A percentile compares a stretch with the other conserved stretches of the same genome.
Evolutionary conservation across 37 sponge, comb jelly and placozoan species (phyloP).

Genomic region (Cladorhizidae sp.): DNA sequence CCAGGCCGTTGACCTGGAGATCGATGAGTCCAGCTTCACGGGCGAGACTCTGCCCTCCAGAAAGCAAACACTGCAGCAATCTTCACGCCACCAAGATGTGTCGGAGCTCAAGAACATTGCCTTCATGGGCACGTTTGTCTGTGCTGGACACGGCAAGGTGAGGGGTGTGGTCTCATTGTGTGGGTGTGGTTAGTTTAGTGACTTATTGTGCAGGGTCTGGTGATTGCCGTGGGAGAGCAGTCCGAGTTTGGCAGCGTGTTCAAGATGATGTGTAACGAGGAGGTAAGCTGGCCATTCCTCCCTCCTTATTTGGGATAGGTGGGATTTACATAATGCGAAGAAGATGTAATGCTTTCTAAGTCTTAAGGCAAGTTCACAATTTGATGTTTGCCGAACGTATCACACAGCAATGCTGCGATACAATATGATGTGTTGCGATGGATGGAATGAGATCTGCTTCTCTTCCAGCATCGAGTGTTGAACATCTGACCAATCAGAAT

Average conservation of each 20-base stretch:
- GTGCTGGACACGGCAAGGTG: slow-evolving; percentile 91
- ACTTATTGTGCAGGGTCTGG: slow-evolving; percentile 70
- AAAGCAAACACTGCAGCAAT: slow-evolving; percentile 57
- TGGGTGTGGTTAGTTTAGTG: not conserved
- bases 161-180: slow-evolving; percentile 1
- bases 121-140: slow-evolving; percentile 97
- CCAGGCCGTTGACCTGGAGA: slow-evolving; percentile 81
- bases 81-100: slow-evolving; percentile 23
- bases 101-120: slow-evolving; percentile 76
- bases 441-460: too few species aligned
- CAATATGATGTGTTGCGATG: too few species aligned
- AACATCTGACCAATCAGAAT: too few species aligned
- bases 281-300: slow-evolving; percentile 31
- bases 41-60: slow-evolving; percentile 86
- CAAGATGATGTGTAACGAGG: slow-evolving; percentile 89
- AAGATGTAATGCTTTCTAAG: too few species aligned
- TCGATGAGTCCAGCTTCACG: slow-evolving; percentile 99
- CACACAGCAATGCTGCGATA: too few species aligned
- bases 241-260: slow-evolving; percentile 97
- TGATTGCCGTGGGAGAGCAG: slow-evolving; percentile 85
- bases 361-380: too few species aligned
- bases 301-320: too few species aligned
- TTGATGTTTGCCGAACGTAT: too few species aligned
- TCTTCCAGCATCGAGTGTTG: too few species aligned
- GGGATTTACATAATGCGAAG: too few species aligned